Conservation (phyloP, 2,888 invertebrate species). For the Sphinx pinastri region DNA sequence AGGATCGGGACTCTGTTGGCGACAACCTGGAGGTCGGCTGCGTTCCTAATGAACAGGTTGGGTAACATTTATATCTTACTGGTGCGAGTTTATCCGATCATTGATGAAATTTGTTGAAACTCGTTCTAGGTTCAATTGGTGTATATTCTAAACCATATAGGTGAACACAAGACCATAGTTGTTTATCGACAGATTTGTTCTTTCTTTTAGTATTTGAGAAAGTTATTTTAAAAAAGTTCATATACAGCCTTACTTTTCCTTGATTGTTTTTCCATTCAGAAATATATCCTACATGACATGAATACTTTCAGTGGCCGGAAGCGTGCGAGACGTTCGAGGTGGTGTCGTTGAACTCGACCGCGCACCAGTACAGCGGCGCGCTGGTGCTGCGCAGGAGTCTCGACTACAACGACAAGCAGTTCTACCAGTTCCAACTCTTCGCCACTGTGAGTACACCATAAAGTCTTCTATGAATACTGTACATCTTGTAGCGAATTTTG, state of each 20-base stretch:
- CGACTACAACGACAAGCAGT: constrained; percentile 90
- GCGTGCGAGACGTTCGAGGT: constrained; percentile 89
- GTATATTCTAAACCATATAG: too few species aligned
- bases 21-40: constrained; percentile 90
- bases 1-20: constrained; percentile 92
- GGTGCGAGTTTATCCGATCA: background rate
- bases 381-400: constrained; percentile 88
- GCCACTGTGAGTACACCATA: constrained; percentile 86
- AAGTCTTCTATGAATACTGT: too few species aligned
- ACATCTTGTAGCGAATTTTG: too few species aligned
- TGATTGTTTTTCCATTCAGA: too few species aligned
- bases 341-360: constrained; percentile 84
- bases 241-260: too few species aligned
- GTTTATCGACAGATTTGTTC: too few species aligned
- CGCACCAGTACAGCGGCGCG: constrained; percentile 88
- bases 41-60: constrained; percentile 75
- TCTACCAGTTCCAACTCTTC: constrained; percentile 89
- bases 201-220: too few species aligned
- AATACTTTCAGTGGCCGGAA: constrained; percentile 84
- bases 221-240: too few species aligned
- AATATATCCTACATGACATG: background rate
- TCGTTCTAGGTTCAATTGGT: too few species aligned
- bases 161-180: too few species aligned
- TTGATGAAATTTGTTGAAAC: too few species aligned
- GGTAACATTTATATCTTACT: background rate